A percentile compares a stretch with the other conserved stretches of the same genome.
These are phyloP conservation scores for Psilopsiagon aurifrons DNA, from an alignment of 2,113 vertebrate species.

Conservation along the genomic window DNA sequence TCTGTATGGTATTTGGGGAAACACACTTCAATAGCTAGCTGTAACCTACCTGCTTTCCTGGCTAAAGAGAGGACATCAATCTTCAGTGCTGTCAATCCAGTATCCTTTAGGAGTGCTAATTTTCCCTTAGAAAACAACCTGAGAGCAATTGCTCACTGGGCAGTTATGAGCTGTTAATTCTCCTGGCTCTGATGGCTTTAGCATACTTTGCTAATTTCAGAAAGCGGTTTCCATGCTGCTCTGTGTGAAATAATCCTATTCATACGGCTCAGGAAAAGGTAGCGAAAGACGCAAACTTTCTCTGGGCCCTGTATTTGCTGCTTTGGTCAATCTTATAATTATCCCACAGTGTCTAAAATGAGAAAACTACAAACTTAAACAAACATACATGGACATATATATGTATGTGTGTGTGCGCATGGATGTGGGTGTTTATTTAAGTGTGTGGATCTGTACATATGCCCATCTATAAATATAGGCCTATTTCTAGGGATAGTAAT, in stretches of 20 bases:
- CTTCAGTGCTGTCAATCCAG: neutral
- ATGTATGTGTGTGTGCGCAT: accelerated
- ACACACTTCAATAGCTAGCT: neutral
- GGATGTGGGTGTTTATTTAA: neutral
- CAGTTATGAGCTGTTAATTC: conserved; percentile 27
- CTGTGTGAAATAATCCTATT: neutral
- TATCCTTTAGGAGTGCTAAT: neutral
- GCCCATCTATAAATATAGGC: neutral
- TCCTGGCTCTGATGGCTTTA: neutral
- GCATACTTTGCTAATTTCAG: neutral
- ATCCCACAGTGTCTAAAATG: neutral
- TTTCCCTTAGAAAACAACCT: neutral
- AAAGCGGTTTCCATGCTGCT: neutral
- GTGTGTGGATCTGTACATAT: neutral
- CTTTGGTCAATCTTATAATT: neutral
- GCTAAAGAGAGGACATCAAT: neutral
- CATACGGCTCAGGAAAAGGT: neutral
- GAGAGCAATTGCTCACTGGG: neutral
- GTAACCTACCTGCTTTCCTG: neutral
- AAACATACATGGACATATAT: neutral
- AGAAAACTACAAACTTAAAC: neutral
- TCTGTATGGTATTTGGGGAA: neutral
- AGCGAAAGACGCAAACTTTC: neutral
- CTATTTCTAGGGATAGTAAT: neutral
- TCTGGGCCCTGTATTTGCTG: neutral